phyloP scores from a whole-genome alignment of 2,113 vertebrate genomes.

The Ictalurus furcatus region DNA sequence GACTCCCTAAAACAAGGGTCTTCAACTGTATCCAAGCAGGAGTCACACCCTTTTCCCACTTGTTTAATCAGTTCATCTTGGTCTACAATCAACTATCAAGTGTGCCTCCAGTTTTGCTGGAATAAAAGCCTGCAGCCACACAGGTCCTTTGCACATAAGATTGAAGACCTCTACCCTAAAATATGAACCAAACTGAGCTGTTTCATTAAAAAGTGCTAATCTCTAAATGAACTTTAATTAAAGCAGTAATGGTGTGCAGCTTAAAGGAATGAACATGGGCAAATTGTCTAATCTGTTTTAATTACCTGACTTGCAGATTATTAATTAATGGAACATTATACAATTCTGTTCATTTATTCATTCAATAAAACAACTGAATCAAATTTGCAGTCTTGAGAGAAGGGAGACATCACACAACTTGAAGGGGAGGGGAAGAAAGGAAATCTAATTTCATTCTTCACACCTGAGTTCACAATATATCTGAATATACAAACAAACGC shows the following conservation, averaged over 20 bases:
- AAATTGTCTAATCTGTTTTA: conserved; percentile 56
- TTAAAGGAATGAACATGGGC: conserved; percentile 50
- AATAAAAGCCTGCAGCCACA: neutral
- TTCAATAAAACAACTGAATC: conserved; percentile 30
- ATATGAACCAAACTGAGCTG: conserved; percentile 36
- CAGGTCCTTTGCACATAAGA: neutral
- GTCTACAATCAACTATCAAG: neutral
- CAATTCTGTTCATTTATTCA: conserved; percentile 26
- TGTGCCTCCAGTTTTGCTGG: too few relatives aligned
- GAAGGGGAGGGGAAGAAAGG: neutral
- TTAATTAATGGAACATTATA: conserved; percentile 55
- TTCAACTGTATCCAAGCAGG: neutral
- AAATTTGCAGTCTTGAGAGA: conserved; percentile 24
- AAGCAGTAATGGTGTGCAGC: conserved; percentile 54
- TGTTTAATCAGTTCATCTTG: neutral
- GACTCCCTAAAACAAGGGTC: neutral
- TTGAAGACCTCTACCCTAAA: conserved; percentile 19
- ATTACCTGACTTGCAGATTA: conserved; percentile 51
- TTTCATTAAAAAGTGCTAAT: conserved; percentile 53
- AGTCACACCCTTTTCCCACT: neutral
- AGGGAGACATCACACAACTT: neutral
- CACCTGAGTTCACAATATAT: conserved; percentile 31
- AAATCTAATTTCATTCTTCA: conserved; percentile 37
- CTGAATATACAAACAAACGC: conserved; percentile 35
- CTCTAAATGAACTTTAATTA: conserved; percentile 62